Conservation (phyloP, 2,113 vertebrate genomes). For the Ancistrus triradiatus region DNA sequence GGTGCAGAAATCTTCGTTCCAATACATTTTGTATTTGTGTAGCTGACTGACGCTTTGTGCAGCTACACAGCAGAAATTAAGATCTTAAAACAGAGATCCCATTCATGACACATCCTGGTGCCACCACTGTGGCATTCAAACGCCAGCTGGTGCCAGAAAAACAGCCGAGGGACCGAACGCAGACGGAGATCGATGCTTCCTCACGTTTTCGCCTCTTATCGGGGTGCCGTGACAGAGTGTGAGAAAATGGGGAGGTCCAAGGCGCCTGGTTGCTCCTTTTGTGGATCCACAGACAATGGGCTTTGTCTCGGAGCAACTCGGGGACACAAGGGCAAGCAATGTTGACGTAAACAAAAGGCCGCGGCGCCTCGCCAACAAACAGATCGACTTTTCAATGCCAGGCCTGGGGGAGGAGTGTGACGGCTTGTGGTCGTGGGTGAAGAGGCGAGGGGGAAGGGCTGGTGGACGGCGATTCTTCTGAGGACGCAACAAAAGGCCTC, state of each 20-base stretch:
- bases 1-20: too few relatives aligned
- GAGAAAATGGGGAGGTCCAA: slow-evolving; percentile 63
- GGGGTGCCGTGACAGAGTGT: slow-evolving; percentile 58
- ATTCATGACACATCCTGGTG: slow-evolving; percentile 12
- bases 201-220: slow-evolving; percentile 8
- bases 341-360: slow-evolving; percentile 71
- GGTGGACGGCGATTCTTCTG: not conserved
- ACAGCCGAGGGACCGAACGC: too few relatives aligned
- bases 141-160: slow-evolving; percentile 32
- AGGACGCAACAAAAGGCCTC: not conserved
- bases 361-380: slow-evolving; percentile 53
- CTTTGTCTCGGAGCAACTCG: slow-evolving; percentile 64
- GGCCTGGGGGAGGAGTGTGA: slow-evolving; percentile 26
- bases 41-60: not conserved
- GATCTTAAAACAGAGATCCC: not conserved
- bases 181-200: not conserved
- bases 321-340: slow-evolving; percentile 71
- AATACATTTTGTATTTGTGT: too few relatives aligned
- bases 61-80: not conserved
- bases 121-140: slow-evolving; percentile 18
- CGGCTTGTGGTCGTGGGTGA: slow-evolving; percentile 41
- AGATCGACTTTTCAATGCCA: slow-evolving; percentile 39
- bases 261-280: slow-evolving; percentile 63
- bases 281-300: slow-evolving; percentile 67
- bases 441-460: slow-evolving; percentile 35